phyloP scores from a whole-genome alignment of 2,888 invertebrate species.

The Siphonodentalium dalli region DNA sequence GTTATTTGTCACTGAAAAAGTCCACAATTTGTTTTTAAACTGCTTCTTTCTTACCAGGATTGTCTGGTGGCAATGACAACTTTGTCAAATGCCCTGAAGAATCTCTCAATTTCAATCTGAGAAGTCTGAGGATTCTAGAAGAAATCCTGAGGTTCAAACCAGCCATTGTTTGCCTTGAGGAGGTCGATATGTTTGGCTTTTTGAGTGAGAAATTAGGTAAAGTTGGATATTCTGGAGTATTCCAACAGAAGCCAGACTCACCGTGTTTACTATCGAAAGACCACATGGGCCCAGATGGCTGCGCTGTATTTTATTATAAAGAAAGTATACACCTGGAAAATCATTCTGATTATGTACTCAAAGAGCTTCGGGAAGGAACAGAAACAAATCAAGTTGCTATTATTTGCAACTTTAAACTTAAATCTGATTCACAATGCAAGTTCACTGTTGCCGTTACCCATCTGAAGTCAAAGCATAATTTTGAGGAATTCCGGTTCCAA shows the following conservation, averaged over 20 bases:
- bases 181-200: conserved; percentile 77
- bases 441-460: conserved; percentile 77
- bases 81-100: conserved; percentile 76
- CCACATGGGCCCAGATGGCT: conserved; percentile 81
- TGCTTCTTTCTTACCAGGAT: conserved; percentile 69
- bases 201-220: conserved; percentile 72
- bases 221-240: conserved; percentile 75
- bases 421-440: conserved; percentile 7
- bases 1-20: background rate
- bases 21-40: no score
- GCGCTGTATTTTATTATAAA: conserved; percentile 76
- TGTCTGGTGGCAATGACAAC: conserved; percentile 76
- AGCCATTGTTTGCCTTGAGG: conserved; percentile 78
- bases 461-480: conserved; percentile 76
- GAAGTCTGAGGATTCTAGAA: conserved; percentile 75
- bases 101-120: conserved; percentile 75
- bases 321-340: conserved; percentile 71
- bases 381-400: conserved; percentile 70
- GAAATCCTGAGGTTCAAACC: conserved; percentile 76
- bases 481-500: conserved; percentile 37
- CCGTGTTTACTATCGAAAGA: conserved; percentile 77
- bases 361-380: conserved; percentile 25
- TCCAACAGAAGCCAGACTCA: conserved; percentile 80
- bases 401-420: conserved; percentile 60
- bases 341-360: conserved; percentile 34